phyloP scores from a whole-genome alignment of 2,113 vertebrate species.

The Uria aalge region DNA sequence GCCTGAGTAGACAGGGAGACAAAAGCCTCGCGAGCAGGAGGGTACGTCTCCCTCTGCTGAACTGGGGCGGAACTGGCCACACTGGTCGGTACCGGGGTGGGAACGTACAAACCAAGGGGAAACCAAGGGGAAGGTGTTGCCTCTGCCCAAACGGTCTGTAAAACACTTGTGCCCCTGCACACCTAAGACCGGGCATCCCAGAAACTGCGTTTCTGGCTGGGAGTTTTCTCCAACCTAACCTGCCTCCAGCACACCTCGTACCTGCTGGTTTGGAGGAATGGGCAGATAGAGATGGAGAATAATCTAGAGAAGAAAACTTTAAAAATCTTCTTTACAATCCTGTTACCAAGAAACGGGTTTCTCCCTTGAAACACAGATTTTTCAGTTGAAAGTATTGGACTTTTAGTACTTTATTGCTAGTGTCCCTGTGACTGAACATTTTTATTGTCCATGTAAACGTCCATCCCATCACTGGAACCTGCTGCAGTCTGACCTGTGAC shows the following conservation, averaged over 20 bases:
- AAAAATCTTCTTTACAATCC: not conserved
- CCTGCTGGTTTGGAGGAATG: not conserved
- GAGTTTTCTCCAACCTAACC: not conserved
- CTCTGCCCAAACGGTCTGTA: accelerated
- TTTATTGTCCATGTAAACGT: not conserved
- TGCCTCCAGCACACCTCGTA: not conserved
- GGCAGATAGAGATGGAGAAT: not conserved
- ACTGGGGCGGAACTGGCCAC: not conserved
- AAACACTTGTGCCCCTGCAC: not conserved
- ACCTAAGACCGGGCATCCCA: not conserved
- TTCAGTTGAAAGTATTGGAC: not conserved
- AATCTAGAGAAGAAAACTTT: not conserved
- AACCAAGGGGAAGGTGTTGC: not conserved
- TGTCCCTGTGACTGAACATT: not conserved
- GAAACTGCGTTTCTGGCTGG: not conserved
- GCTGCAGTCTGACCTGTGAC: not conserved
- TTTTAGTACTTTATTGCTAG: not conserved
- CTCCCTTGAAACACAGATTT: not conserved
- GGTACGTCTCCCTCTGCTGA: accelerated
- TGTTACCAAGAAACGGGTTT: not conserved
- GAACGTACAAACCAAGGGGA: not conserved
- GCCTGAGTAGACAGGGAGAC: not conserved
- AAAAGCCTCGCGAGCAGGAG: not conserved
- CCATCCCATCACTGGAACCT: not conserved
- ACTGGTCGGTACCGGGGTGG: accelerated